Evolutionary conservation across 2,888 invertebrate species (phyloP), one percentile per base, ranked within the genome.

Genomic region (Ametastegia equiseti): DNA sequence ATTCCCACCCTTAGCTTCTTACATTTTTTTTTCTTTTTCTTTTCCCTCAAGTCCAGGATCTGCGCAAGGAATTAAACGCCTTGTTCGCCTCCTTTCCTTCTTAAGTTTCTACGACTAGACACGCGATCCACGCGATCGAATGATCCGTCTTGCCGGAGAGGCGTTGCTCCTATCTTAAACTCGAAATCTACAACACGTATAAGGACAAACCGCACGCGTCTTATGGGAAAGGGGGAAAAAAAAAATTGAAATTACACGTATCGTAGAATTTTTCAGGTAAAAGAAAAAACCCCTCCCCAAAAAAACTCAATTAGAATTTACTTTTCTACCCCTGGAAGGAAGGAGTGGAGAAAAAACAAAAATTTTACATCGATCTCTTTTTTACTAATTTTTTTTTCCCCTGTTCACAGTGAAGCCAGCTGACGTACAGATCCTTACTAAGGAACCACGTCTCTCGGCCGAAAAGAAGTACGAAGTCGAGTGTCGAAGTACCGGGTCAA

Each of bases 381-480:
- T n/a, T n/a, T n/a, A n/a, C n/a, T n/a, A n/a, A n/a, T n/a, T n/a
- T n/a, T 23, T 19, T 19, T 54, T 19, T 42, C 11, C 11, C 9
- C 11, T 1, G 11, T 9, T 27, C 23, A 54, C 94, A 97, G 97
- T 97, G 88, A 97, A 97, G 93, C 97, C 97, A 69, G 94, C 97
- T 89, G 94, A 95, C 83, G 97, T 97, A 85, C 95, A 95, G 89
- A 97, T 98, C 88, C 92, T 97, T 87, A 97, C 96, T 81, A 97
- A 97, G 92, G 96, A 97, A 90, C 94, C 95, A 88, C 95, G 96
- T 89, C 94, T 98, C 81, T 97, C 96, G 27, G 97, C 97, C 0
- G 97, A 97, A 89, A 96, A 96, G 90, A 94, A 96, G 84, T 97
- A 97, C 92, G 97, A 97, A 88, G 95, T 98, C 83, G 97, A 97